These are phyloP conservation scores for Trachythela sp. DNA, from an alignment of 64 coral and sea anemone genomes.

Conservation along the genomic window DNA sequence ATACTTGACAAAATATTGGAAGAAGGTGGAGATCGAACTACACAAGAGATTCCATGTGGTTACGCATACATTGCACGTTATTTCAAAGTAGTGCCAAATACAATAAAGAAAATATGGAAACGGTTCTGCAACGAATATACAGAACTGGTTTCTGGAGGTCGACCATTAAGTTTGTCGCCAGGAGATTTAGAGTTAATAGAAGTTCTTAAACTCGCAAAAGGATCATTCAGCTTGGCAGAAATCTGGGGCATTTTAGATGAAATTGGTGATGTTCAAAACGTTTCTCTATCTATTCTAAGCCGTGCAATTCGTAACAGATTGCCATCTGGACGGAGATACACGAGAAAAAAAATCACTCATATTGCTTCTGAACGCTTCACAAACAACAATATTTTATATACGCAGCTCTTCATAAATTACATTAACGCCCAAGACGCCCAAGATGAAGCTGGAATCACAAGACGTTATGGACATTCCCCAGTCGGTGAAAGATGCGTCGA, in stretches of 20 bases:
- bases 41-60: neutral
- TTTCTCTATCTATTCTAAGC: neutral
- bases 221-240: neutral
- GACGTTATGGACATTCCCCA: neutral
- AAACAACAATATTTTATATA: neutral
- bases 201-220: neutral
- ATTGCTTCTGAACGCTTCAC: slow-evolving; percentile 17
- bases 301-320: neutral
- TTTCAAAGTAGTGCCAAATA: neutral
- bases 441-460: neutral
- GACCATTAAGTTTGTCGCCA: neutral
- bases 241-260: neutral
- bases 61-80: neutral
- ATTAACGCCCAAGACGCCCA: slow-evolving; percentile 6
- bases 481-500: neutral
- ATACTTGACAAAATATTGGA: neutral
- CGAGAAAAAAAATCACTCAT: slow-evolving; percentile 5
- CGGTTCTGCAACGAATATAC: neutral
- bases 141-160: neutral
- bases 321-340: neutral
- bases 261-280: neutral
- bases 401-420: neutral
- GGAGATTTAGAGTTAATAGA: neutral
- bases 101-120: slow-evolving; percentile 7
- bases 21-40: neutral